Conservation (phyloP, 53 echinoderm and acorn worm species). For the Paelopatides confundens region DNA sequence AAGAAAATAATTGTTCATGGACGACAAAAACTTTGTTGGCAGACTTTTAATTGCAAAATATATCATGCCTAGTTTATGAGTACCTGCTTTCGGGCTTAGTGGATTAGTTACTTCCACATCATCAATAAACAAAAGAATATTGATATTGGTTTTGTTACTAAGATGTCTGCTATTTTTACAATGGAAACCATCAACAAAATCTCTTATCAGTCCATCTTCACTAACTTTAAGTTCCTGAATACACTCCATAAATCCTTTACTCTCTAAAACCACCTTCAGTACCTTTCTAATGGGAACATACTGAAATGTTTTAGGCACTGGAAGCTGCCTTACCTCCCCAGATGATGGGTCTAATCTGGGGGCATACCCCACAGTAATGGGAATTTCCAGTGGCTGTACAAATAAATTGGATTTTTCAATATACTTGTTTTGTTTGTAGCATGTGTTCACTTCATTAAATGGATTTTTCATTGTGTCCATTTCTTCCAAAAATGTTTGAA, state of each 20-base stretch:
- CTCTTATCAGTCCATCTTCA: conserved; percentile 24
- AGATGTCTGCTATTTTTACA: conserved; percentile 1
- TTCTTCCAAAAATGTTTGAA: conserved; percentile 3
- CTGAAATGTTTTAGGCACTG: conserved; percentile 16
- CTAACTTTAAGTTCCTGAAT: conserved; percentile 1
- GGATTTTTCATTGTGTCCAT: background rate
- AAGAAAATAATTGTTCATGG: conserved; percentile 50
- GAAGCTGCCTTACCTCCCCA: background rate
- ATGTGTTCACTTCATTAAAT: background rate
- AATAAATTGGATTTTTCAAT: background rate
- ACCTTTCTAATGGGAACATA: conserved; percentile 43
- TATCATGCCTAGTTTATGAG: conserved; percentile 42
- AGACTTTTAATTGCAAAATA: conserved; percentile 31
- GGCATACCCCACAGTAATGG: background rate
- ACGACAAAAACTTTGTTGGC: conserved; percentile 24
- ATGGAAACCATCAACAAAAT: conserved; percentile 32
- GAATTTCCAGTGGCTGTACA: conserved; percentile 25
- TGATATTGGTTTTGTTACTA: background rate
- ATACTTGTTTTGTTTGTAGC: background rate
- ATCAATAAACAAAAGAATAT: conserved; percentile 40
- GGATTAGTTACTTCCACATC: conserved; percentile 63
- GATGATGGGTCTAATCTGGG: background rate
- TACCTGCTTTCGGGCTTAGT: conserved; percentile 48
- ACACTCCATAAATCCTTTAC: conserved; percentile 36
- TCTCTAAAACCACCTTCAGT: conserved; percentile 49